Conservation (phyloP, 2,113 vertebrate species). For the Genyomyrus donnyi region DNA sequence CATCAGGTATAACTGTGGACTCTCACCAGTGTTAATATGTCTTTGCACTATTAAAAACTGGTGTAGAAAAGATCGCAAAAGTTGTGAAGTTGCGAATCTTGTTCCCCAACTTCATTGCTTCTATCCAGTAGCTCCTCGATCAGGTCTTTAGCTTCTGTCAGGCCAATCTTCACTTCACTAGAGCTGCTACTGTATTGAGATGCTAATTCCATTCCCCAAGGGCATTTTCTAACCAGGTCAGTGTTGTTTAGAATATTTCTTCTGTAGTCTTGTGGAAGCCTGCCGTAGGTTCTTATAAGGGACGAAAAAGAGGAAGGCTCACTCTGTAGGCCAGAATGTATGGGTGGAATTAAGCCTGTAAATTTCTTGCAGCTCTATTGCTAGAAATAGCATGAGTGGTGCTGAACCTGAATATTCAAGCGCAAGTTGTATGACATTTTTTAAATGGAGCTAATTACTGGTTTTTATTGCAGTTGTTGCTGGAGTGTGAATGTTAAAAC, state of each 20-base stretch:
- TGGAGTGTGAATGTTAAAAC: neutral
- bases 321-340: neutral
- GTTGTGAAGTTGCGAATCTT: neutral
- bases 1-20: neutral
- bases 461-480: neutral
- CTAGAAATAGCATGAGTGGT: neutral
- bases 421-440: neutral
- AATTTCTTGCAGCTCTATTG: neutral
- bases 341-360: neutral
- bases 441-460: neutral
- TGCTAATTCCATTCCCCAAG: slow-evolving; percentile 62
- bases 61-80: neutral
- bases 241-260: slow-evolving; percentile 65
- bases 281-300: slow-evolving; percentile 39
- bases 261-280: slow-evolving; percentile 53
- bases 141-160: slow-evolving; percentile 44
- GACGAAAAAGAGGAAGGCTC: neutral
- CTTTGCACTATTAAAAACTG: neutral
- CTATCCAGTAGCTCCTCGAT: slow-evolving; percentile 33
- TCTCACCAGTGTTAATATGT: neutral
- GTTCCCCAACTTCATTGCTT: neutral
- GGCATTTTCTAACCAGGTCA: slow-evolving; percentile 66
- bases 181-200: slow-evolving; percentile 59
- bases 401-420: neutral
- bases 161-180: slow-evolving; percentile 50